Conservation (phyloP, 2,113 vertebrate species). For the Cranoglanis bouderius region DNA sequence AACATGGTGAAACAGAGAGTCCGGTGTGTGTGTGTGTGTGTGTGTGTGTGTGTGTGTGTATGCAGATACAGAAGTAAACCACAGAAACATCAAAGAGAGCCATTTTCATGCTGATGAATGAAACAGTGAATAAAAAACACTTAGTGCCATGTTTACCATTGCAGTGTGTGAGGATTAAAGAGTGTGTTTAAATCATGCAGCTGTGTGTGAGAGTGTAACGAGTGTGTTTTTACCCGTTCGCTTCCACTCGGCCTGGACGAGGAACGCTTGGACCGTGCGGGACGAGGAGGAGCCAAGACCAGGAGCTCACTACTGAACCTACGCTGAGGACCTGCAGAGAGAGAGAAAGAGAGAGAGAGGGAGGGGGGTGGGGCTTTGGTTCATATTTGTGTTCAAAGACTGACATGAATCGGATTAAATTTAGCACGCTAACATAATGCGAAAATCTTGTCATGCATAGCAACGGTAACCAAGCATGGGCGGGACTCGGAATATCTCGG, state of each 20-base stretch:
- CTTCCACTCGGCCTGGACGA: conserved; percentile 63
- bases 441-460: background rate
- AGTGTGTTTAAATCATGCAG: background rate
- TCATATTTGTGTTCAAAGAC: background rate
- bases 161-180: background rate
- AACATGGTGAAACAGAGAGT: too few species aligned
- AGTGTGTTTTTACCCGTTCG: conserved; percentile 66
- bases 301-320: conserved; percentile 60
- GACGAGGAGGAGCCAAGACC: conserved; percentile 62
- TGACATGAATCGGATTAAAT: background rate
- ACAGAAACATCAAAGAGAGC: background rate
- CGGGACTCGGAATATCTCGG: background rate
- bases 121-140: background rate
- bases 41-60: background rate
- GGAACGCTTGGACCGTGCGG: conserved; percentile 60
- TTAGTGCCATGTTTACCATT: background rate
- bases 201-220: conserved; percentile 6
- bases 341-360: background rate
- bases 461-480: background rate
- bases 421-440: too few species aligned
- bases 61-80: background rate
- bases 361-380: background rate
- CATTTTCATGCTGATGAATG: background rate
- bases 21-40: background rate
- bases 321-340: conserved; percentile 64